A percentile compares a stretch with the other conserved stretches of the same genome.
Conservation (phyloP, 2,113 vertebrate genomes). For the Chionomys nivalis region DNA sequence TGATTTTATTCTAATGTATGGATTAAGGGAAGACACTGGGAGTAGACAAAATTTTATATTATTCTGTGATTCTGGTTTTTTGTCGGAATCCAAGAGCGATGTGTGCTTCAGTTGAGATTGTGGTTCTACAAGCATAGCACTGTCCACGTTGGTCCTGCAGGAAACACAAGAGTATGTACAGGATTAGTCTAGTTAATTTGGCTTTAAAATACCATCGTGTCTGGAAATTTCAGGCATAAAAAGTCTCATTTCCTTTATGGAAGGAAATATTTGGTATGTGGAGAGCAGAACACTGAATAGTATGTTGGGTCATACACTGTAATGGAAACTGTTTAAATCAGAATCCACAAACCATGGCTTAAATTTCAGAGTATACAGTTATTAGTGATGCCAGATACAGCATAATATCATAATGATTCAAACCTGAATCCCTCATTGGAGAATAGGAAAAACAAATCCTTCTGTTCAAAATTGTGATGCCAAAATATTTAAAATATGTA, state of each 20-base stretch:
- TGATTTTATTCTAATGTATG: neutral
- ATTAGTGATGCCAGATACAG: neutral
- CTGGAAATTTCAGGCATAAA: neutral
- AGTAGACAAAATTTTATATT: neutral
- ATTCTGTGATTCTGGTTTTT: neutral
- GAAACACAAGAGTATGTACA: neutral
- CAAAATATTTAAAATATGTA: neutral
- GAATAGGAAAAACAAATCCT: neutral
- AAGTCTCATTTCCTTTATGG: neutral
- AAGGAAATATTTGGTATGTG: slow-evolving; percentile 26
- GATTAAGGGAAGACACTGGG: neutral
- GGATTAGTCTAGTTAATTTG: slow-evolving; percentile 40
- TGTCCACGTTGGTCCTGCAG: neutral
- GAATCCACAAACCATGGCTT: neutral
- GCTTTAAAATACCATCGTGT: slow-evolving; percentile 15
- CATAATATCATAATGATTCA: neutral
- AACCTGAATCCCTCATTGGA: neutral
- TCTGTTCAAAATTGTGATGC: neutral
- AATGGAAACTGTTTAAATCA: neutral
- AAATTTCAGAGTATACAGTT: neutral
- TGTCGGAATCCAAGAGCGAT: neutral
- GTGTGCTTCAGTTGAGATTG: neutral
- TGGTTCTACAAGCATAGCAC: neutral
- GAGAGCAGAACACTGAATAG: neutral
- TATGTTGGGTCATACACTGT: neutral